Evolutionary conservation across 2,888 invertebrate genomes (phyloP), one percentile per base, ranked within the genome.

Genomic region (Cantharis lateralis): DNA sequence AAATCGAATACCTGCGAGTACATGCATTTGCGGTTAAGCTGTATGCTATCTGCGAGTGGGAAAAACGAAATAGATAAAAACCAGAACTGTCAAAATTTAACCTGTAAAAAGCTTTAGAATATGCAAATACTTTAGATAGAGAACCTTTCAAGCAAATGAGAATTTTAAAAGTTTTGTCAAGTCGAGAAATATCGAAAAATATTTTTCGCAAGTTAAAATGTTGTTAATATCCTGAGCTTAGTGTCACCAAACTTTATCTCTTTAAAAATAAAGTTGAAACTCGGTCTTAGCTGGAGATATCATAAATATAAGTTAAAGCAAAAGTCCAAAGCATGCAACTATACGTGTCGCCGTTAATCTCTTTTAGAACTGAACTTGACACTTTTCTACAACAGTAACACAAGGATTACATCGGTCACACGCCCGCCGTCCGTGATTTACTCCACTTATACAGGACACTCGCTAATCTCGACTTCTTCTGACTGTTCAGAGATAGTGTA

Each of bases 401-500:
- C 62, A 72, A 62, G 66, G 74, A 78, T 76, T 78, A 76, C 76
- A 76, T 76, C 71, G 78, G 76, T 76, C 76, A 74, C 76, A 76
- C 76, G 74, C 70, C 71, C 74, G 75, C 18, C 48, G 62, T 74
- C 68, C 15, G 77, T 75, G 74, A 77, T 76, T 77, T 79, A 76
- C 72, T 32, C 74, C 70, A 69, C 70, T 72, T 75, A 75, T 72
- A 75, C 61, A 70, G 75, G 71, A 71, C 77, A 79, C 70, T 79
- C 68, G 74, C 70, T 70, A 78, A 75, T 75, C 73, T 78, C 76
- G 66, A 74, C 71, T 74, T 77, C 79, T 81, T 82, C 80, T 64
- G 79, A 68, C 73, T 82, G 81, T 80, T 84, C 85, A 64, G 84
- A 82, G 76, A 87, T 84, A 62, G 87, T 86, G 83, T 86, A 87